These are phyloP conservation scores for Cyrtorhinus lividipennis DNA, from an alignment of 1,140 invertebrate species.

Conservation along the genomic window DNA sequence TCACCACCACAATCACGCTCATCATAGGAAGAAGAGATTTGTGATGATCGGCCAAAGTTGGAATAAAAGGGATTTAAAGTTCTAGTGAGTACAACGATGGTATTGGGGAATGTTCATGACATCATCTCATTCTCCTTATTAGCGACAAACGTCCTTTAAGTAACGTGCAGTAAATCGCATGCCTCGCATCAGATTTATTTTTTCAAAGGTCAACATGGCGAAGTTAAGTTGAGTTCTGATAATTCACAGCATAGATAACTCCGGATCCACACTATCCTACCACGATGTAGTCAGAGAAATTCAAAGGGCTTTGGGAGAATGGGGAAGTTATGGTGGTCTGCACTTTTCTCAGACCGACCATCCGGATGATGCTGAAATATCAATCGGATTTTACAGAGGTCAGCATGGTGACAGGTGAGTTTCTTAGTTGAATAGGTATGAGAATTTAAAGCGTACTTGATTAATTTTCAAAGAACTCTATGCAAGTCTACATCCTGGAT, in stretches of 20 bases:
- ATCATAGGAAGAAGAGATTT: slow-evolving; percentile 35
- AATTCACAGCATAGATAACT: neutral
- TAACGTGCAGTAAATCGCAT: too few species aligned
- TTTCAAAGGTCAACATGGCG: too few species aligned
- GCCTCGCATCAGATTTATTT: too few species aligned
- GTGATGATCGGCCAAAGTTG: slow-evolving; percentile 40
- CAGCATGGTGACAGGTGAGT: slow-evolving; percentile 48
- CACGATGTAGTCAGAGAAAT: slow-evolving; percentile 35
- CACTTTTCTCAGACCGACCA: slow-evolving; percentile 33
- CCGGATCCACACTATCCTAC: too few species aligned
- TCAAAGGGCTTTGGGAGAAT: slow-evolving; percentile 40
- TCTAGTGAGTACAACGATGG: slow-evolving; percentile 40
- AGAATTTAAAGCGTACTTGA: too few species aligned
- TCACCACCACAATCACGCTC: slow-evolving; percentile 14
- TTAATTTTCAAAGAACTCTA: neutral
- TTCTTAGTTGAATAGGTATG: neutral
- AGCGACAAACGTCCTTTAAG: too few species aligned
- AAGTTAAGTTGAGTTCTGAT: too few species aligned
- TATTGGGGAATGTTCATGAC: too few species aligned
- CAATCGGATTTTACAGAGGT: slow-evolving; percentile 42
- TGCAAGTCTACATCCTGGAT: too few species aligned
- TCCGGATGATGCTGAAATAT: slow-evolving; percentile 42
- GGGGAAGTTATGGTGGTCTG: slow-evolving; percentile 45
- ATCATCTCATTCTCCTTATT: too few species aligned
- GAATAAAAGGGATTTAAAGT: slow-evolving; percentile 44